Evolutionary conservation across 2,797 vertebrate species (phyloP).

Genomic region (Anguilla obscura): DNA sequence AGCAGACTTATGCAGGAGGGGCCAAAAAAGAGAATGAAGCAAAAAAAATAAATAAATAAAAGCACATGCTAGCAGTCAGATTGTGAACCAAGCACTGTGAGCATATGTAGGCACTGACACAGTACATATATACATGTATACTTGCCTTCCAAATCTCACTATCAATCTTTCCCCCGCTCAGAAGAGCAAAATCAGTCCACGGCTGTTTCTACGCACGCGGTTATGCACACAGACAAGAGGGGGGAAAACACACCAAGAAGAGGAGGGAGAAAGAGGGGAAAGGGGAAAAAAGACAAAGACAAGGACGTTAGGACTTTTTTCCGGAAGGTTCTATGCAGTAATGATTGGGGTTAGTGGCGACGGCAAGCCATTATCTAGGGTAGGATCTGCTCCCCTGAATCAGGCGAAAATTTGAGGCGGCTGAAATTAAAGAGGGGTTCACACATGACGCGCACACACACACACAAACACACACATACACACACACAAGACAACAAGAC

Average conservation of each 20-base stretch:
- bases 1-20: not conserved
- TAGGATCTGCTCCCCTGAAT: conserved; percentile 8
- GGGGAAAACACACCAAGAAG: conserved; percentile 50
- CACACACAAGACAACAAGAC: not conserved
- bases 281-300: conserved; percentile 71
- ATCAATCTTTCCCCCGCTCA: conserved; percentile 98
- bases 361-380: not conserved
- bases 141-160: conserved; percentile 90
- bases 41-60: not conserved
- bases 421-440: not conserved
- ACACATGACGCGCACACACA: not conserved
- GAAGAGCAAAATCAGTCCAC: conserved; percentile 97
- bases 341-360: conserved; percentile 9
- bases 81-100: conserved; percentile 13
- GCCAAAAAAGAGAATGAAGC: not conserved
- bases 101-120: conserved; percentile 15
- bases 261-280: conserved; percentile 35
- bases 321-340: conserved; percentile 63
- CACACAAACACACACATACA: not conserved
- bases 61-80: conserved; percentile 13
- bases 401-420: not conserved
- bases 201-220: conserved; percentile 90
- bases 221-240: conserved; percentile 65
- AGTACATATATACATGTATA: conserved; percentile 58
- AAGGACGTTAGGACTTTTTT: conserved; percentile 80